These are phyloP conservation scores for Microcaecilia unicolor DNA, from an alignment of 2,797 vertebrate species.

Conservation along the genomic window DNA sequence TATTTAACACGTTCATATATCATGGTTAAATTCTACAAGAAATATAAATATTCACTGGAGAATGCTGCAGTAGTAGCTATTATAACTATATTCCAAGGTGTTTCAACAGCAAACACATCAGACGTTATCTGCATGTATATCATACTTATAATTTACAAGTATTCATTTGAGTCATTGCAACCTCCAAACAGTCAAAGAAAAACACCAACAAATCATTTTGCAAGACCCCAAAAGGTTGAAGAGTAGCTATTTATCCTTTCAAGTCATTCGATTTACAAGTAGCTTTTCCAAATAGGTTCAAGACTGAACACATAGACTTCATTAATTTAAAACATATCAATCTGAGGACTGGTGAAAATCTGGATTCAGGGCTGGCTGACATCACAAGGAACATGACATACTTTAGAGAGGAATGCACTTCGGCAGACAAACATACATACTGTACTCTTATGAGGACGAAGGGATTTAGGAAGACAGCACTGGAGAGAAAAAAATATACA, in stretches of 20 bases:
- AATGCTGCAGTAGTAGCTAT: too few species aligned
- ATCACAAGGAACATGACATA: conserved; percentile 22
- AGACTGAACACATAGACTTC: conserved; percentile 17
- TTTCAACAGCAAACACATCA: too few species aligned
- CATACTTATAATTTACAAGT: too few species aligned
- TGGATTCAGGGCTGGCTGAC: conserved; percentile 17
- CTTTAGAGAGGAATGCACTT: conserved; percentile 37
- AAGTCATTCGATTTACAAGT: conserved; percentile 31
- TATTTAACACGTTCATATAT: too few species aligned
- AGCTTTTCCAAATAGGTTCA: conserved; percentile 27
- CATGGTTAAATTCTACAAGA: too few species aligned
- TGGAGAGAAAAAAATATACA: too few species aligned
- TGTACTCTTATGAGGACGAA: too few species aligned
- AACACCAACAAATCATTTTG: conserved; percentile 17
- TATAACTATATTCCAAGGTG: too few species aligned
- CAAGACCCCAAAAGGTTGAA: conserved; percentile 26
- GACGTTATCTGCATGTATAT: too few species aligned
- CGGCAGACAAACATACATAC: not conserved
- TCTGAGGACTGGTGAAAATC: conserved; percentile 27
- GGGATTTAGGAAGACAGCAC: too few species aligned
- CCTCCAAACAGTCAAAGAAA: conserved; percentile 18
- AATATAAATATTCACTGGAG: too few species aligned
- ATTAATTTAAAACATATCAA: conserved; percentile 41
- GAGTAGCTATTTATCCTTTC: conserved; percentile 23
- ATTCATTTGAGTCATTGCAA: too few species aligned